Percentiles rank a stretch among this genome's conserved stretches.
Conservation (phyloP, 2,113 vertebrate genomes). For the Seriola quinqueradiata region DNA sequence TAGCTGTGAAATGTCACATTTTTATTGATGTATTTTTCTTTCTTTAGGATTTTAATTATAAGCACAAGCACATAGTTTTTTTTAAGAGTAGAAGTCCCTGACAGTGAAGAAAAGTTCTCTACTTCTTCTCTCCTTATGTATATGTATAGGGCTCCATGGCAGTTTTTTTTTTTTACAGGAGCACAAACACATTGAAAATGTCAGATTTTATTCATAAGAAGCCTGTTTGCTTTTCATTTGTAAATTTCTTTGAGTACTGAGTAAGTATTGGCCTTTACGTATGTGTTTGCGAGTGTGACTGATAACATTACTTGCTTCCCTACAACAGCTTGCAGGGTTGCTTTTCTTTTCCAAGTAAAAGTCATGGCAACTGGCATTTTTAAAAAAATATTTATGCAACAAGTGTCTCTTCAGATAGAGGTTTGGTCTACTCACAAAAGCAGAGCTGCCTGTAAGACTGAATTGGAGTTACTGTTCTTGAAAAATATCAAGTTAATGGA, state of each 20-base stretch:
- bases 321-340: neutral
- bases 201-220: constrained; percentile 23
- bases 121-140: neutral
- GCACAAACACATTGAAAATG: constrained; percentile 6
- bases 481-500: neutral
- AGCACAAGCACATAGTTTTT: neutral
- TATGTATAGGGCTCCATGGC: neutral
- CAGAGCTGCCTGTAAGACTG: neutral
- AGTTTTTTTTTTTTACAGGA: neutral
- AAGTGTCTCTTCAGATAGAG: neutral
- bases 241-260: constrained; percentile 4
- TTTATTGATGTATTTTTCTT: constrained; percentile 47
- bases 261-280: neutral
- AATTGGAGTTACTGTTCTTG: neutral
- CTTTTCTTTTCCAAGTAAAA: constrained; percentile 1
- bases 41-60: constrained; percentile 47
- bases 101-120: constrained; percentile 7
- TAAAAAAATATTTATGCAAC: neutral
- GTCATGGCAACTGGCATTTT: neutral
- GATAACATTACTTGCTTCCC: neutral
- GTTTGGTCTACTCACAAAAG: neutral
- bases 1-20: constrained; percentile 50
- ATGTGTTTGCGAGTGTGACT: neutral
- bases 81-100: neutral
- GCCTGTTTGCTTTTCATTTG: constrained; percentile 12